Conservation (phyloP, 2,888 invertebrate species). For the Ganaspis brasiliensis region DNA sequence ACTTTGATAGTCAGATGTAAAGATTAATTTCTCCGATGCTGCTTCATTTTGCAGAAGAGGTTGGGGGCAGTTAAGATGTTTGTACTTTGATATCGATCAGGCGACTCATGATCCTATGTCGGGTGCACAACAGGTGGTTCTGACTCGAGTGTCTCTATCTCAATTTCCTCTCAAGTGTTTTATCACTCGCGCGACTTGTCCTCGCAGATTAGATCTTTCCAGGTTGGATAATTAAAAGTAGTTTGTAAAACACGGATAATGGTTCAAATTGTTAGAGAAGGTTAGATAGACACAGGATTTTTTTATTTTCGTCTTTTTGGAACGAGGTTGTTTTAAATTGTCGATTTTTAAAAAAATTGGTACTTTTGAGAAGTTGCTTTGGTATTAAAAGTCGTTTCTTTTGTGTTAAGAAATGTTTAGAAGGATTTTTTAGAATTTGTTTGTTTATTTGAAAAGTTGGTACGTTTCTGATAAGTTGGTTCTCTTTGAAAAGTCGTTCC, state of each 20-base stretch:
- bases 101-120: slow-evolving; percentile 12
- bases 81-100: slow-evolving; percentile 20
- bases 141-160: slow-evolving; percentile 18
- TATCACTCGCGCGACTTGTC: neutral
- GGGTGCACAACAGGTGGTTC: slow-evolving; percentile 36
- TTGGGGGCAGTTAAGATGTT: slow-evolving; percentile 28
- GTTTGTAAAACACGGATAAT: neutral
- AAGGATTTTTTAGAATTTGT: too few species aligned
- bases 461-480: too few species aligned
- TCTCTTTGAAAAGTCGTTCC: neutral
- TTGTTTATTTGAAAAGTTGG: too few species aligned
- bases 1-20: neutral
- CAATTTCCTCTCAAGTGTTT: slow-evolving; percentile 20
- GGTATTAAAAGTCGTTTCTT: too few species aligned
- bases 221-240: neutral
- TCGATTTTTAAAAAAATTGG: too few species aligned
- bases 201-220: neutral
- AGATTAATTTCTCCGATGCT: slow-evolving; percentile 27
- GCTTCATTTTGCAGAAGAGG: slow-evolving; percentile 33
- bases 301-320: too few species aligned
- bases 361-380: too few species aligned
- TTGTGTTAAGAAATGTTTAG: too few species aligned
- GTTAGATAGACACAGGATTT: too few species aligned
- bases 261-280: too few species aligned
- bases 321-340: too few species aligned